A percentile compares a stretch with the other conserved stretches of the same genome.
These are phyloP conservation scores for Andricus curvator DNA, from an alignment of 2,888 invertebrate species.

Conservation along the genomic window DNA sequence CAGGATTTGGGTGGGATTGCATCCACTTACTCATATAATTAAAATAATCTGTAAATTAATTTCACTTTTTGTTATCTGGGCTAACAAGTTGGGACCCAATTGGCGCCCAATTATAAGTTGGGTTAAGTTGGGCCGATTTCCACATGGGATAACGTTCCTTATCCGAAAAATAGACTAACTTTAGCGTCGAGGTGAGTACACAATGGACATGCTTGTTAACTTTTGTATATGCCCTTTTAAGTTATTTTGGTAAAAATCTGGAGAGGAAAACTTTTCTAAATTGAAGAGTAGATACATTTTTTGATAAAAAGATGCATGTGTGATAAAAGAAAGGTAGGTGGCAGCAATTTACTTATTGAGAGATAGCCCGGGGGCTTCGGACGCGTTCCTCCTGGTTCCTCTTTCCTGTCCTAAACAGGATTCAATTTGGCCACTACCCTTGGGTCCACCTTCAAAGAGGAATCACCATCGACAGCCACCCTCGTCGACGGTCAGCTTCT, in stretches of 20 bases:
- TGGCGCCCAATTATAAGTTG: no score
- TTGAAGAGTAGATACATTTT: neutral
- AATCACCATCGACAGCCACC: slow-evolving; percentile 73
- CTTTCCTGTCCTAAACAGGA: slow-evolving; percentile 76
- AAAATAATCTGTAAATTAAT: no score
- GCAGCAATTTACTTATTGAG: slow-evolving; percentile 73
- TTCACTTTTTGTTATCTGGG: no score
- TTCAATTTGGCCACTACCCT: slow-evolving; percentile 77
- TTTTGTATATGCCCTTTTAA: no score
- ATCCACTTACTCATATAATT: no score
- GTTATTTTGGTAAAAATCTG: neutral
- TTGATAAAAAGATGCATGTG: slow-evolving; percentile 10
- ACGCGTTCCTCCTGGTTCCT: slow-evolving; percentile 57
- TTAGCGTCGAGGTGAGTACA: no score
- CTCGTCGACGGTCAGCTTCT: slow-evolving; percentile 68
- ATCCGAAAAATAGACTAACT: no score
- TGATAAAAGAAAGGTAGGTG: slow-evolving; percentile 50
- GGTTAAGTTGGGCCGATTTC: no score
- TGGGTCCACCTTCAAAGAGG: slow-evolving; percentile 77
- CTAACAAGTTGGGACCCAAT: no score
- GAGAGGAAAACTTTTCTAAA: neutral
- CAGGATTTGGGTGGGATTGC: no score
- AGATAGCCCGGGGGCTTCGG: slow-evolving; percentile 65
- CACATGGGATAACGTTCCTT: no score
- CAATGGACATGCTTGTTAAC: no score